Percentiles rank a stretch among this genome's conserved stretches.
phyloP scores from a whole-genome alignment of 2,888 invertebrate species.

The Trissonchulus sp. region DNA sequence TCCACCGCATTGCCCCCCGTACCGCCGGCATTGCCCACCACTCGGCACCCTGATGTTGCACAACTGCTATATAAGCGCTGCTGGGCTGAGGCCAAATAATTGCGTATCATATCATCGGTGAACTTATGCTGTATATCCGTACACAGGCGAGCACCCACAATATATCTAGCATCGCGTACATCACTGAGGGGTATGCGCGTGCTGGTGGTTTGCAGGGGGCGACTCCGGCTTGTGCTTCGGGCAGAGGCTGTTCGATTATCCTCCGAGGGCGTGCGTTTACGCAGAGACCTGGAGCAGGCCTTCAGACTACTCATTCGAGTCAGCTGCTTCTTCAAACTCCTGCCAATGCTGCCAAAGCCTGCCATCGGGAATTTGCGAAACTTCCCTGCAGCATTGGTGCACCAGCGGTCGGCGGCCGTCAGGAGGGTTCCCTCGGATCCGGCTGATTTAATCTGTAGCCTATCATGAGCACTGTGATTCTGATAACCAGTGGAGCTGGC shows the following conservation, averaged over 20 bases:
- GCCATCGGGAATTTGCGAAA: background rate
- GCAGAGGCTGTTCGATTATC: background rate
- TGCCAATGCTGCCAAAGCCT: background rate
- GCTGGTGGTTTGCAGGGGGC: background rate
- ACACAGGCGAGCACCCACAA: conserved; percentile 44
- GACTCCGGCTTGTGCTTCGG: background rate
- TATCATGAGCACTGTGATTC: background rate
- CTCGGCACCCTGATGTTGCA: background rate
- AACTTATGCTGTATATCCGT: conserved; percentile 41
- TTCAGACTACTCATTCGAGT: background rate
- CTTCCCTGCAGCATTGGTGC: too few relatives aligned
- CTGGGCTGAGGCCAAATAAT: conserved; percentile 45
- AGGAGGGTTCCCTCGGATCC: background rate
- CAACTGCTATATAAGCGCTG: conserved; percentile 34
- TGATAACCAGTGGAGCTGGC: background rate
- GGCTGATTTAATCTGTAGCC: too few relatives aligned
- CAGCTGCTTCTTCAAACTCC: background rate
- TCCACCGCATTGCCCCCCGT: background rate
- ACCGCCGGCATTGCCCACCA: background rate
- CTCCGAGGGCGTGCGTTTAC: background rate
- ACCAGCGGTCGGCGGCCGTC: background rate
- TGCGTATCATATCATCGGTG: conserved; percentile 31
- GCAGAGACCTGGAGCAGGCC: background rate
- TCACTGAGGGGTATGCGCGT: conserved; percentile 27
- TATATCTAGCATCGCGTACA: conserved; percentile 40